Evolutionary conservation across 2,888 invertebrate genomes (phyloP).

Genomic region (Caprella mutica): DNA sequence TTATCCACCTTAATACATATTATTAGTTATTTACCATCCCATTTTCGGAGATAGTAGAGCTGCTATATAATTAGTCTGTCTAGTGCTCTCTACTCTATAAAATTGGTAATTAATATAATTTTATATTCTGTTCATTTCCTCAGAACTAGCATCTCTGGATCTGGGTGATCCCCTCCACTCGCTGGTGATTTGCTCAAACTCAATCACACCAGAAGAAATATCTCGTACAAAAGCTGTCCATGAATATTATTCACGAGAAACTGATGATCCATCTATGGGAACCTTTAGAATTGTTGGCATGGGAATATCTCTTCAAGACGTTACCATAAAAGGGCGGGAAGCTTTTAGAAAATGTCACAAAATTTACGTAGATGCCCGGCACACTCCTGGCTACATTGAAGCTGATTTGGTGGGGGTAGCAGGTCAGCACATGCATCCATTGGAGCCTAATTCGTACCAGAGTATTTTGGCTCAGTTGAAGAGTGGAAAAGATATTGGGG

Average conservation of each 20-base stretch:
- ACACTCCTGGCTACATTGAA: too few species aligned
- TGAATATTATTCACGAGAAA: not conserved
- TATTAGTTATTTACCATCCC: too few species aligned
- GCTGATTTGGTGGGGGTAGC: not conserved
- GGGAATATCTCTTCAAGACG: not conserved
- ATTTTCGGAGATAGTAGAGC: too few species aligned
- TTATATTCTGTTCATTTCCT: too few species aligned
- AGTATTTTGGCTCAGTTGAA: not conserved
- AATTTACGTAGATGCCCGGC: too few species aligned
- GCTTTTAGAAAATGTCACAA: not conserved
- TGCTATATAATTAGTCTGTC: too few species aligned
- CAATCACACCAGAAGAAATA: not conserved
- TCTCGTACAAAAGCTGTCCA: not conserved
- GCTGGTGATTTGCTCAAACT: slow-evolving; percentile 56
- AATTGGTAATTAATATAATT: too few species aligned
- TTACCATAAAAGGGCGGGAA: not conserved
- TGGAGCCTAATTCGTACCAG: not conserved
- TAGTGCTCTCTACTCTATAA: too few species aligned
- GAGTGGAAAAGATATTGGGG: slow-evolving; percentile 56
- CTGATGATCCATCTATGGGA: not conserved
- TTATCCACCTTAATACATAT: too few species aligned
- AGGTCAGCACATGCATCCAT: too few species aligned
- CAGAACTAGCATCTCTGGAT: slow-evolving; percentile 56
- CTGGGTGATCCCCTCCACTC: slow-evolving; percentile 90
- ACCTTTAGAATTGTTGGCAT: not conserved